Evolutionary conservation across 1,140 invertebrate species (phyloP).

Genomic region (Adoxophyes honmai): DNA sequence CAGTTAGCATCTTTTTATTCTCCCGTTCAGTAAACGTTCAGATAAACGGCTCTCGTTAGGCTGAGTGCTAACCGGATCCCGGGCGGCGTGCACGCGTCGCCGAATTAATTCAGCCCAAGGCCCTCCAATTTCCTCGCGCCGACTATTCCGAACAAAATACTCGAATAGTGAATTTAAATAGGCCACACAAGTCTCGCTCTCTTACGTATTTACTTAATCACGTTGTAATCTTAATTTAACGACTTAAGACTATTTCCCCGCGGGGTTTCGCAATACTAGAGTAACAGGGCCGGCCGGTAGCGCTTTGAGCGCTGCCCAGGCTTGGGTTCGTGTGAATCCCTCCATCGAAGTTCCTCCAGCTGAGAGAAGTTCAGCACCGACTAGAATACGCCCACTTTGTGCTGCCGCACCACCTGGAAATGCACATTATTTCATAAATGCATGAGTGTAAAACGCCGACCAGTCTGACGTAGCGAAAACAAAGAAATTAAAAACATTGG

Average conservation of each 20-base stretch:
- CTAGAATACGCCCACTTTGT: slow-evolving; percentile 88
- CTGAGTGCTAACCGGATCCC: slow-evolving; percentile 28
- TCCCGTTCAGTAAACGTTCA: slow-evolving; percentile 26
- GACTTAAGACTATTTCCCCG: not conserved
- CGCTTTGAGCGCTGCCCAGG: slow-evolving; percentile 95
- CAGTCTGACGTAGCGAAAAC: too few species aligned
- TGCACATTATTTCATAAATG: slow-evolving; percentile 7
- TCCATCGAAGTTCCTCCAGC: slow-evolving; percentile 90
- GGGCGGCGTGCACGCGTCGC: slow-evolving; percentile 24
- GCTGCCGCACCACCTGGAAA: slow-evolving; percentile 91
- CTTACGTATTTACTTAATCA: slow-evolving; percentile 8
- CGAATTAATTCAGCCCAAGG: slow-evolving; percentile 20
- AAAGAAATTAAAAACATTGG: too few species aligned
- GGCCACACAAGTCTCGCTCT: slow-evolving; percentile 18
- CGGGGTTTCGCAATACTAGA: slow-evolving; percentile 62
- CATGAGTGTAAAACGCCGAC: too few species aligned
- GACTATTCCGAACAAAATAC: slow-evolving; percentile 17
- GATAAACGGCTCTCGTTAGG: slow-evolving; percentile 30
- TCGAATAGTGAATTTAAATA: slow-evolving; percentile 18
- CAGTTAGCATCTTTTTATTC: slow-evolving; percentile 29
- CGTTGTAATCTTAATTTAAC: not conserved
- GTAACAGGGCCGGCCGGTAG: slow-evolving; percentile 88
- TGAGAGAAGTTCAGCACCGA: slow-evolving; percentile 91
- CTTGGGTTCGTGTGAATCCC: slow-evolving; percentile 92
- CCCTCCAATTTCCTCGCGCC: slow-evolving; percentile 10